phyloP scores from a whole-genome alignment of 37 sponge, comb jelly and placozoan species.

The Hexactinellida sp. region DNA sequence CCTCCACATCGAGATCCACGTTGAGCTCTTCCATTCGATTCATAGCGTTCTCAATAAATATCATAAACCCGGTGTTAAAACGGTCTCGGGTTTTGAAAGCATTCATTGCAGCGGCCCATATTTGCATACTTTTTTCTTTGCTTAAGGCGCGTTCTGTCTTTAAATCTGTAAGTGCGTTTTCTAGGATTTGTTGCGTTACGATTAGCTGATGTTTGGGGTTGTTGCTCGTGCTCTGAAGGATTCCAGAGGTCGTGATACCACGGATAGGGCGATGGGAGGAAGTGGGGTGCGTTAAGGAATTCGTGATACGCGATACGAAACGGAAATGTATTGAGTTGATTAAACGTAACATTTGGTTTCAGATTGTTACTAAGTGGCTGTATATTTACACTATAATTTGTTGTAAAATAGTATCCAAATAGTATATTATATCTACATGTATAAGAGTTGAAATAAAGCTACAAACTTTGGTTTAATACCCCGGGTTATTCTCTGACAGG shows the following conservation, averaged over 20 bases:
- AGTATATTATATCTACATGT: background rate
- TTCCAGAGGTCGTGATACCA: background rate
- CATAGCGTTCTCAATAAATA: slow-evolving; percentile 52
- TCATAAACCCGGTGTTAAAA: slow-evolving; percentile 50
- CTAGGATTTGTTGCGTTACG: background rate
- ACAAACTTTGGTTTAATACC: background rate
- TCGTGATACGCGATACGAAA: background rate
- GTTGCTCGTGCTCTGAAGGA: background rate
- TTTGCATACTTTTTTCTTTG: background rate
- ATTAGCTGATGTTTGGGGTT: background rate
- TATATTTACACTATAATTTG: background rate
- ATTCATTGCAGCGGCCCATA: slow-evolving; percentile 24
- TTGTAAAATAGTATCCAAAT: background rate
- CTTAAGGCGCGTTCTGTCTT: background rate
- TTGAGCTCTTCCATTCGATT: slow-evolving; percentile 61
- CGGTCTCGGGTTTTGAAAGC: slow-evolving; percentile 54
- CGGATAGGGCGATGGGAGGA: background rate
- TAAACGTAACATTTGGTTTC: background rate
- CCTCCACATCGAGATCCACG: slow-evolving; percentile 44
- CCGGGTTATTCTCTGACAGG: background rate
- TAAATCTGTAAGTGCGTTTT: background rate
- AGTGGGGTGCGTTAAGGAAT: background rate
- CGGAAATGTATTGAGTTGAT: background rate
- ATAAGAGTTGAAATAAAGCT: background rate
- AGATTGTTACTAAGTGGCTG: too few species aligned